Evolutionary conservation across 2,888 invertebrate genomes (phyloP), one percentile per base, ranked within the genome.

Genomic region (Drosophila sordidapex): DNA sequence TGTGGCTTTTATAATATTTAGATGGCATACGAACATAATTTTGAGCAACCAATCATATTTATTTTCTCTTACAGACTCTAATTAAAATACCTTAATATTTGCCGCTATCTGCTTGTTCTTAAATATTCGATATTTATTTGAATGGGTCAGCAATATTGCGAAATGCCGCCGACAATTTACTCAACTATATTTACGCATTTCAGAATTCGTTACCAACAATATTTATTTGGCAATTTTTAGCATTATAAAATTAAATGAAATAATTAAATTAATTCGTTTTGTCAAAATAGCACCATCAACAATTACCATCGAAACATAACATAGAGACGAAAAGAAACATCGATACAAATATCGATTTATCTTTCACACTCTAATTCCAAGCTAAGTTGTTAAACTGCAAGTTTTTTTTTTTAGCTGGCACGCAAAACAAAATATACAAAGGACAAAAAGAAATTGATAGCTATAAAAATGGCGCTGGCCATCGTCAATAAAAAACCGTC

Each of bases 391-490:
- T 43, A 13, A 52, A 43, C n/a, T 49, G 35, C 35, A 15, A 25
- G 10, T 4, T 31, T 31, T 31, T 33, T 33, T 11, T 33, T 25
- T 56, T 29, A 6, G 27, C 25, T 18, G 8, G 15, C 8, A 25
- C 31, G 15, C 8, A 33, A 13, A 36, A 1, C 18, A 8, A 29
- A 36, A n/a, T 65, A 51, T 36, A 10, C 31, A 64, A 18, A 38
- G 4, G 5, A 27, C n/a, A 1, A 57, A 1, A 18, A 10, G 11
- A 15, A 11, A 43, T 10, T n/a, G 0, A n/a, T 21, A 10, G 18
- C 13, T 33, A 15, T n/a, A 33, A 59, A 21, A 62, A 84, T 85
- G 85, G 85, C 87, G 35, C 51, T 81, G 21, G 81, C 85, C 74
- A 81, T 83, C 74, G 71, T 83, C 25, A 68, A 71, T 18, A 87